Evolutionary conservation across 2,888 invertebrate species (phyloP).

Genomic region (Leptopilina myrica): DNA sequence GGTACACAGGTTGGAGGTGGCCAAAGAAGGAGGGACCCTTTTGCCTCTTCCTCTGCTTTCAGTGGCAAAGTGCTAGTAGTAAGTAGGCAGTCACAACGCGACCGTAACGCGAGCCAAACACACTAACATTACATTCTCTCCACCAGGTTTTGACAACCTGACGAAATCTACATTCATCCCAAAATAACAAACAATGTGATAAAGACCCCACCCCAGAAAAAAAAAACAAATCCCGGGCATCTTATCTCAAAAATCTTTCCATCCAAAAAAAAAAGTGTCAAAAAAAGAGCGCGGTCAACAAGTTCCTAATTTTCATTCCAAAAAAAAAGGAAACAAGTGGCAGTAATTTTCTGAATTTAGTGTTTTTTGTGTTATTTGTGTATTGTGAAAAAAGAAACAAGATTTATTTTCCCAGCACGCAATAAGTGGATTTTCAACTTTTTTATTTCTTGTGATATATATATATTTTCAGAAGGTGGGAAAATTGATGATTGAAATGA

Average conservation of each 20-base stretch:
- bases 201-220: not conserved
- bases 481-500: too few species aligned
- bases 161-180: slow-evolving; percentile 43
- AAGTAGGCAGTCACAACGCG: slow-evolving; percentile 74
- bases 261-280: not conserved
- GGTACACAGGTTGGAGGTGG: slow-evolving; percentile 76
- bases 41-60: slow-evolving; percentile 69
- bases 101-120: slow-evolving; percentile 72
- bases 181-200: slow-evolving; percentile 45
- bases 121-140: slow-evolving; percentile 51
- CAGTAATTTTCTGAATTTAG: not conserved
- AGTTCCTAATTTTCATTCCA: slow-evolving; percentile 29
- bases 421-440: not conserved
- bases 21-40: slow-evolving; percentile 74
- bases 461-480: too few species aligned
- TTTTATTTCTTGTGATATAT: too few species aligned
- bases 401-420: not conserved
- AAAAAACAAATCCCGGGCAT: not conserved
- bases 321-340: not conserved
- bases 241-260: not conserved
- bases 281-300: slow-evolving; percentile 26
- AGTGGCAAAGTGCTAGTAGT: slow-evolving; percentile 67
- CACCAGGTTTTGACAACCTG: slow-evolving; percentile 53
- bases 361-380: not conserved
- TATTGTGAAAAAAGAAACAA: not conserved